These are phyloP conservation scores for Mareca penelope DNA, from an alignment of 2,797 vertebrate species.

Conservation along the genomic window DNA sequence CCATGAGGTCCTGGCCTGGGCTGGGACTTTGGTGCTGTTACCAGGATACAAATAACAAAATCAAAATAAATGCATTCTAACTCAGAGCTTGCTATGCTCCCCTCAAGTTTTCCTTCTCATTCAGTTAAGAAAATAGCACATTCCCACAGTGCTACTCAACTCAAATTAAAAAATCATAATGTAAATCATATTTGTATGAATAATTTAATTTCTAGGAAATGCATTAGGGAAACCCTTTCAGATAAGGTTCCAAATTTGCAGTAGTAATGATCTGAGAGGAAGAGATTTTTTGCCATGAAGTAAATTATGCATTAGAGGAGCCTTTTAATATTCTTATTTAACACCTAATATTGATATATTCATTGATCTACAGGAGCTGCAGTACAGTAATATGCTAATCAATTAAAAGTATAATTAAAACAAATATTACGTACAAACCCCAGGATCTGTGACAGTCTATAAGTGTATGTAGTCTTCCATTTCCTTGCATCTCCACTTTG, in stretches of 20 bases:
- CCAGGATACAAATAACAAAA: not conserved
- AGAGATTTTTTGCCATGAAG: constrained; percentile 37
- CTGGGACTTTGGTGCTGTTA: not conserved
- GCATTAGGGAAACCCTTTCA: constrained; percentile 32
- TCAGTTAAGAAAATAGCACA: constrained; percentile 35
- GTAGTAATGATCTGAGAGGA: constrained; percentile 42
- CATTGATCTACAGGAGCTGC: constrained; percentile 5
- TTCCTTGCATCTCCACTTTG: not conserved
- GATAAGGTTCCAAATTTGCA: constrained; percentile 46
- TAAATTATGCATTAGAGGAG: constrained; percentile 42
- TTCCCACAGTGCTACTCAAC: constrained; percentile 25
- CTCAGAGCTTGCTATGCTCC: not conserved
- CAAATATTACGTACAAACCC: not conserved
- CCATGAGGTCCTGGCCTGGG: not conserved
- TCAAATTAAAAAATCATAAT: constrained; percentile 41
- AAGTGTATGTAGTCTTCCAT: not conserved
- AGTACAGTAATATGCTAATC: constrained; percentile 34
- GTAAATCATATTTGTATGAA: constrained; percentile 50
- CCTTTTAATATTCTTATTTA: constrained; percentile 53
- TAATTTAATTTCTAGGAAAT: constrained; percentile 57
- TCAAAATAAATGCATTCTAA: not conserved
- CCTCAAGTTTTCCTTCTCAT: not conserved
- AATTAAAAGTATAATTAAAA: constrained; percentile 68
- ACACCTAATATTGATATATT: constrained; percentile 41
- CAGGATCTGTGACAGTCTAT: not conserved